These are phyloP conservation scores for Melanerpes formicivorus DNA, from an alignment of 2,113 vertebrate species.

Conservation along the genomic window DNA sequence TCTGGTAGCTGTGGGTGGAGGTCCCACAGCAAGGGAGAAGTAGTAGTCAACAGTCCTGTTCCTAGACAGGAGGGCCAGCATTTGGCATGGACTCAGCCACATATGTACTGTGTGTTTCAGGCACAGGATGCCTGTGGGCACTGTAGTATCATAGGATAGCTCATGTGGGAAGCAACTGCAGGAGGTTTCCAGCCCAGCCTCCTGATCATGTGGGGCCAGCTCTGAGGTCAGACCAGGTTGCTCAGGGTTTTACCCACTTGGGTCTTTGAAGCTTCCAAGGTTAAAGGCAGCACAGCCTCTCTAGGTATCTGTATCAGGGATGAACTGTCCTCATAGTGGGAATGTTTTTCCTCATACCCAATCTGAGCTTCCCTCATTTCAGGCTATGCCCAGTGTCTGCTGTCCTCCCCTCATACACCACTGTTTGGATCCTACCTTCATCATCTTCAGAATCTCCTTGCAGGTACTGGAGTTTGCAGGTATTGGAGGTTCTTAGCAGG, in stretches of 20 bases:
- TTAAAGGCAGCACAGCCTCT: background rate
- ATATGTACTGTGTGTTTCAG: background rate
- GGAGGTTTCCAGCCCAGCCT: background rate
- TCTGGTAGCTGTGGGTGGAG: constrained; percentile 45
- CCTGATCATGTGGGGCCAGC: background rate
- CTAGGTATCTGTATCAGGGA: background rate
- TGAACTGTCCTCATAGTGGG: background rate
- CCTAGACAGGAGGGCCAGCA: background rate
- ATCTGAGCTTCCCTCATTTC: background rate
- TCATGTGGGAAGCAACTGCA: background rate
- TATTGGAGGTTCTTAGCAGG: background rate
- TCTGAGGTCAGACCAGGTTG: background rate
- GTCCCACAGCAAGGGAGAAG: constrained; percentile 22
- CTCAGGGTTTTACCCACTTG: background rate
- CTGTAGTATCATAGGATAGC: background rate
- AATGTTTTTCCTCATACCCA: background rate
- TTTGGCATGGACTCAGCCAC: background rate
- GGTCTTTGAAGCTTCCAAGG: background rate
- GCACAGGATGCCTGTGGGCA: background rate
- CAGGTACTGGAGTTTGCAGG: background rate
- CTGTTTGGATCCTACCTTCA: background rate
- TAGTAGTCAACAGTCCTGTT: background rate
- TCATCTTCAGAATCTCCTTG: background rate
- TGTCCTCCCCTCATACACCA: background rate
- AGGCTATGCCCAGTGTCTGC: background rate